Base-by-base conservation (phyloP, 2,888 invertebrate species). In the Slavum lentiscoides region DNA sequence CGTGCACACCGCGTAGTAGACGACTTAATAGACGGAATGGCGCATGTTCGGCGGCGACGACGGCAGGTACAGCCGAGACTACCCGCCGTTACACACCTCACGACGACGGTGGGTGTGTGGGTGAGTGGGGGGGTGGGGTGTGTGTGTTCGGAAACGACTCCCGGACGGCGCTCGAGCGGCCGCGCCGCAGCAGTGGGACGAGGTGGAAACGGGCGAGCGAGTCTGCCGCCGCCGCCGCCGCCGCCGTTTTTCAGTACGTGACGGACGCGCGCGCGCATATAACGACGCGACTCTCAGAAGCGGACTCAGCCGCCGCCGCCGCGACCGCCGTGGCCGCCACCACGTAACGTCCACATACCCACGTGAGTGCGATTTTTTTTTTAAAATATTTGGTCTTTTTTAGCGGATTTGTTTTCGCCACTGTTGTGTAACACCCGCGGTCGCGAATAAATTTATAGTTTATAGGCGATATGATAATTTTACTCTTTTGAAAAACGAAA, bases 1-100 rank as follows among this genome's bases (percentile, higher is more conserved):
- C 13, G 49, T 15, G 68, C 23, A 1, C 30, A 17, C 43, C 17
- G 66, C 55, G 58, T 39, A 58, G 43, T 68, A 70, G 77, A 69
- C 70, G 53, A 77, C 77, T 69, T 77, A 70, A 77, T 70, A 77
- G 77, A 77, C 61, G 39, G 77, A 77, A 70, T 70, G 69, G 77
- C 77, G 77, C 77, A 64, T 77, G 77, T 77, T 77, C 70, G 53
- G 21, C 70, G 62, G 21, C 15, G 15, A 39, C 62, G 55, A 55
- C 37, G 66, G 64, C 39, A 64, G 74, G 64, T 74, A 64, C 23
- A 30, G 53, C 53, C 62, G 62, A 30, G 30, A 23, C 61, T n/a
- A 53, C 23, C 74, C 55, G 72, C 58, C 73, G 62, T 59, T 5
- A 30, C 4, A 30, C 30, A 30, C 30, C 30, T 30, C 21, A 61